Base-by-base conservation (phyloP, 2,113 vertebrate genomes). In the Uropsilus gracilis region DNA sequence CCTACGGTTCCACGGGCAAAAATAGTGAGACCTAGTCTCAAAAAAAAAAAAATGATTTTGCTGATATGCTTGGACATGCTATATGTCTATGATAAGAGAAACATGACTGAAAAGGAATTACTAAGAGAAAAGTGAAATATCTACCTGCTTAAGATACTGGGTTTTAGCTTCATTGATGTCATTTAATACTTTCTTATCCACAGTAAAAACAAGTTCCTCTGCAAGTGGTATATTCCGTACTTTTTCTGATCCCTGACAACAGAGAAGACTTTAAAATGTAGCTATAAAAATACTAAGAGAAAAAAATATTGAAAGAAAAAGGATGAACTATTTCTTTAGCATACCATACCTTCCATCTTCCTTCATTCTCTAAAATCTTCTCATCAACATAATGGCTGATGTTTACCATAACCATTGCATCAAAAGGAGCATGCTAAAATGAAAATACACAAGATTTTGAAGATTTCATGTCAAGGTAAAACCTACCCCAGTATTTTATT, bases 331-430 rank as follows among this genome's bases (percentile, higher is more conserved):
- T 37, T 92, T 91, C 66, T 88, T 94, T 34, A 92, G 90, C 94
- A 96, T 98, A 99, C 99, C 94, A 96, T 98, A 99, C 99, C 99
- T 99, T 99, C 99, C 99, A 99, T 85, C 97, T 98, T 86, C 99
- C 99, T 64, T 98, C 98, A 61, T 95, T 98, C 90, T 98, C 98
- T 93, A 98, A 90, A 80, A 99, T 69, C 87, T 98, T 98, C 97
- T 99, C 97, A 95, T 99, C 99, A 0, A 98, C 28, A 71, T 98
- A 99, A 97, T 98, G 83, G 53, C 98, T 97, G 96, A 99, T 69
- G 34, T 98, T 97, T 94, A 99, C 98, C 91, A 99, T 82, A 28
- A 99, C 98, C 99, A 99, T 99, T 80, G 98, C 99, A 96, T 99
- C 99, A 68, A 98, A 99, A 7, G 99, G 99, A 5, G 99, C 95